Percentiles rank a stretch among this genome's conserved stretches.
phyloP scores from a whole-genome alignment of 2,113 vertebrate species.

The Pituophis catenifer region DNA sequence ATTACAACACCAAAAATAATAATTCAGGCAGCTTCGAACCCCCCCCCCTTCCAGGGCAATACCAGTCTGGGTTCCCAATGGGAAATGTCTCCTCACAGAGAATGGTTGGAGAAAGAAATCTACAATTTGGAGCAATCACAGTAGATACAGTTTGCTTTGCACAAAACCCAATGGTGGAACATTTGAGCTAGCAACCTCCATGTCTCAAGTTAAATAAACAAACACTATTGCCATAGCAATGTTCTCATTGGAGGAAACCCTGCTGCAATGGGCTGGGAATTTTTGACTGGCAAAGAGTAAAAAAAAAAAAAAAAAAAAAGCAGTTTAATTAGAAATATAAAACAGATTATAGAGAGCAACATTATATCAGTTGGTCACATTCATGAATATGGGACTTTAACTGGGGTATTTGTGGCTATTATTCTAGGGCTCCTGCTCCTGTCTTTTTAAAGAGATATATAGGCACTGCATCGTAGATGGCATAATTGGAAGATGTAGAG shows the following conservation, averaged over 20 bases:
- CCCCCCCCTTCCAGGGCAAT: background rate
- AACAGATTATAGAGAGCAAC: slow-evolving; percentile 28
- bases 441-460: background rate
- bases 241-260: background rate
- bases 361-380: background rate
- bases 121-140: background rate
- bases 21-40: background rate
- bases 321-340: background rate
- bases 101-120: background rate
- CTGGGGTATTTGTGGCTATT: background rate
- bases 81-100: background rate
- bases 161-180: background rate
- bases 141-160: background rate
- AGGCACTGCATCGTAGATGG: background rate
- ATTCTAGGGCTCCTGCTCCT: slow-evolving; percentile 1
- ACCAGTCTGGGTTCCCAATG: background rate
- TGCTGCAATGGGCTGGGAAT: background rate
- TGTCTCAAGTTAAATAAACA: background rate
- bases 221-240: background rate
- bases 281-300: background rate
- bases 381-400: slow-evolving; percentile 1
- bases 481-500: background rate
- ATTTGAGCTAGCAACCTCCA: background rate
- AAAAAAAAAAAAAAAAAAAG: background rate
- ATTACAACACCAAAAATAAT: background rate